Percentiles rank a stretch among this genome's conserved stretches.
Evolutionary conservation across 2,797 vertebrate species (phyloP).

Genomic region (Parauchenoglanis ngamensis): DNA sequence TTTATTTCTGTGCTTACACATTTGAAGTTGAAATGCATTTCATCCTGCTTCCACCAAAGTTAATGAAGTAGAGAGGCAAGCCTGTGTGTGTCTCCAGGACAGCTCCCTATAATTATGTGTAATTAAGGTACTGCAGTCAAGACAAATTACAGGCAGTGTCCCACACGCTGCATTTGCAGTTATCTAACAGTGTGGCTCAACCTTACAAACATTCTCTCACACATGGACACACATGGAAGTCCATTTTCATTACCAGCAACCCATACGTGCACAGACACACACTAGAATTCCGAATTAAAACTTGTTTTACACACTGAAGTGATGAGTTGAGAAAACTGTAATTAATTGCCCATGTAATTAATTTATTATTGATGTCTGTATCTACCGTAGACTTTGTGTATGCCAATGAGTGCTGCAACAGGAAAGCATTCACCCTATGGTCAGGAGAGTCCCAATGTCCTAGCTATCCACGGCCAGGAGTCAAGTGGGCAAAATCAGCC

Average conservation of each 20-base stretch:
- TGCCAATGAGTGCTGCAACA: too few relatives aligned
- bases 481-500: too few relatives aligned
- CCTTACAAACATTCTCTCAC: conserved; percentile 12
- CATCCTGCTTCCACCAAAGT: conserved; percentile 1
- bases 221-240: conserved; percentile 30
- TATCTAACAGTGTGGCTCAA: conserved; percentile 21
- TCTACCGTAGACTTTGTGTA: too few relatives aligned
- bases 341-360: too few relatives aligned
- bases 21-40: conserved; percentile 14
- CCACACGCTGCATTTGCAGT: conserved; percentile 28
- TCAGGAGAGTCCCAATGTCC: too few relatives aligned
- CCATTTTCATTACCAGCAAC: not conserved
- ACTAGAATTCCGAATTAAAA: not conserved
- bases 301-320: too few relatives aligned
- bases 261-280: conserved; percentile 12
- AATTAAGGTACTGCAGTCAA: conserved; percentile 51
- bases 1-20: not conserved
- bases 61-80: conserved; percentile 37
- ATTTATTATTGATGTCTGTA: too few relatives aligned
- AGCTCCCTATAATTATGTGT: conserved; percentile 49
- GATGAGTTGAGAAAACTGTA: too few relatives aligned
- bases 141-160: conserved; percentile 38
- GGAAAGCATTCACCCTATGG: too few relatives aligned
- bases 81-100: conserved; percentile 7
- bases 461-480: too few relatives aligned